Percentiles rank a stretch among this genome's conserved stretches.
phyloP scores from a whole-genome alignment of 1,140 invertebrate species.

The Pachyrhynchus sulphureomaculatus region DNA sequence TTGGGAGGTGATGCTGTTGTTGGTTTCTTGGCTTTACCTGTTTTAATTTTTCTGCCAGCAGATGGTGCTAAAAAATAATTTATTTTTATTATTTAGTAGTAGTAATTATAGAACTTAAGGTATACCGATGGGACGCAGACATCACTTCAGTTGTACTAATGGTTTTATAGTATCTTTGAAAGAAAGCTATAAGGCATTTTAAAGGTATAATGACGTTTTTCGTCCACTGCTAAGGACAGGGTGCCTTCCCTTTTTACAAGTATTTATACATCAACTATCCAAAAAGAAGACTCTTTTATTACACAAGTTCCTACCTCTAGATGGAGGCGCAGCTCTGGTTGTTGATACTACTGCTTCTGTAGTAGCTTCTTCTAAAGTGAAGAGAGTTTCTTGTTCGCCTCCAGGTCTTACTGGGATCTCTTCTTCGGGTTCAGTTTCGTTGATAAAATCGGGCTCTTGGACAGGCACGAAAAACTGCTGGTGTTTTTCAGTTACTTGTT shows the following conservation, averaged over 20 bases:
- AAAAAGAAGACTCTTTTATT: too few species aligned
- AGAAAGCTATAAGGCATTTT: too few species aligned
- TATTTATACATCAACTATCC: too few species aligned
- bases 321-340: neutral
- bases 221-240: neutral
- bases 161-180: too few species aligned
- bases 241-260: too few species aligned
- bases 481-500: slow-evolving; percentile 14
- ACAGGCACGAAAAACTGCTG: neutral
- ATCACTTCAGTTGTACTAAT: too few species aligned
- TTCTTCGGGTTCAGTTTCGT: slow-evolving; percentile 18
- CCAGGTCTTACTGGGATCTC: neutral
- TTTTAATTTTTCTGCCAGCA: slow-evolving; percentile 1
- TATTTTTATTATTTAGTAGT: neutral
- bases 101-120: too few species aligned
- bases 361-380: slow-evolving; percentile 13
- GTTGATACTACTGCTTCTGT: slow-evolving; percentile 5
- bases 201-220: too few species aligned
- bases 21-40: slow-evolving; percentile 17
- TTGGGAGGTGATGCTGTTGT: neutral
- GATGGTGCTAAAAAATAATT: neutral
- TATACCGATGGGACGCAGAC: too few species aligned
- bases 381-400: slow-evolving; percentile 22
- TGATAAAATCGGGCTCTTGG: slow-evolving; percentile 15
- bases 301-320: slow-evolving; percentile 11